Evolutionary conservation across 2,888 invertebrate genomes (phyloP).

Genomic region (Stenodera caucasica): DNA sequence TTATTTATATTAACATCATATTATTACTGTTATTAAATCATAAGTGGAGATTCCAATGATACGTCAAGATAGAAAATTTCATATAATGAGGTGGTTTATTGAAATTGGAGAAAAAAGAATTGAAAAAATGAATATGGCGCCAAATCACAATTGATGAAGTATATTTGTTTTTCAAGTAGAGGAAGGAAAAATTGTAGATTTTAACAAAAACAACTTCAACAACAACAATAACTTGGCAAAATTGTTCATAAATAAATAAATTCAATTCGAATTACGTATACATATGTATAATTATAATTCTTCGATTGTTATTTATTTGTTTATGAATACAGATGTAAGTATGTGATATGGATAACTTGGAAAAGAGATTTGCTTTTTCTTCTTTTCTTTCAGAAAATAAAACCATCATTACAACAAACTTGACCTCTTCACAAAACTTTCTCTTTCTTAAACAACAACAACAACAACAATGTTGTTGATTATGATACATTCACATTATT

Average conservation of each 20-base stretch:
- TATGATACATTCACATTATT: too few relatives aligned
- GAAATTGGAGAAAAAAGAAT: too few relatives aligned
- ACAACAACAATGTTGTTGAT: not conserved
- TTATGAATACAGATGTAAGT: too few relatives aligned
- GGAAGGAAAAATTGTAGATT: not conserved
- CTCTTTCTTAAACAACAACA: constrained; percentile 3
- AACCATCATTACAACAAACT: not conserved
- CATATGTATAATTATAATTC: not conserved
- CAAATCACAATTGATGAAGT: not conserved
- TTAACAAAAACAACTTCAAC: too few relatives aligned
- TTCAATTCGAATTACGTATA: not conserved
- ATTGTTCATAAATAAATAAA: not conserved
- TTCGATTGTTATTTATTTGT: not conserved
- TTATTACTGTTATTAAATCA: too few relatives aligned
- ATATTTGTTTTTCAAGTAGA: not conserved
- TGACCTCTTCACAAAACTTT: constrained; percentile 11
- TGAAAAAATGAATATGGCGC: not conserved
- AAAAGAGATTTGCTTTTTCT: not conserved
- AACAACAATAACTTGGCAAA: not conserved
- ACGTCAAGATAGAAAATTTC: not conserved
- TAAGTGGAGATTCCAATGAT: constrained; percentile 1
- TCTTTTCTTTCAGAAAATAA: not conserved
- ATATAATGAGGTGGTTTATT: not conserved
- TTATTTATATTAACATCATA: too few relatives aligned
- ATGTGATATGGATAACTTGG: not conserved